Evolutionary conservation across 2,113 vertebrate genomes (phyloP).

Genomic region (Poecilia latipinna): DNA sequence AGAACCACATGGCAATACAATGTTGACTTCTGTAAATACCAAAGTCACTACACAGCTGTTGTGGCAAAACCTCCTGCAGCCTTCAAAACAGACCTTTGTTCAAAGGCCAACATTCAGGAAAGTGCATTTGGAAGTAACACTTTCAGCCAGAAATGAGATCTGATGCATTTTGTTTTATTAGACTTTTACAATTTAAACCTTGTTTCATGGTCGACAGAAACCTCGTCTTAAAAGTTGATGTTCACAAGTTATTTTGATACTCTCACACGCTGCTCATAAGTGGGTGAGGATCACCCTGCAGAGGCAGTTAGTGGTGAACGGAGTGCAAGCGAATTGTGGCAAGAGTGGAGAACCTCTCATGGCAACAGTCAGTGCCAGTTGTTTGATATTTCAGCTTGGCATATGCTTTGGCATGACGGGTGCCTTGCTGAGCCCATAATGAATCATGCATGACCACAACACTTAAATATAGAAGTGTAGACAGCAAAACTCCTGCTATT

Average conservation of each 20-base stretch:
- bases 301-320: conserved; percentile 17
- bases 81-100: conserved; percentile 1
- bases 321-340: conserved; percentile 17
- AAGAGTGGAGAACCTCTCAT: conserved; percentile 41
- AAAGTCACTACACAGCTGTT: conserved; percentile 36
- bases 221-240: background rate
- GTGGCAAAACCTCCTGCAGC: conserved; percentile 10
- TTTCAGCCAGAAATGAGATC: background rate
- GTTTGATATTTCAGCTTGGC: conserved; percentile 65
- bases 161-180: background rate
- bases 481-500: conserved; percentile 50
- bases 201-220: background rate
- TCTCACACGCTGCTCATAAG: conserved; percentile 25
- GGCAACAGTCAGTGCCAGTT: conserved; percentile 54
- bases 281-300: conserved; percentile 39
- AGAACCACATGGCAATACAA: conserved; percentile 46
- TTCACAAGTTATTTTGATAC: conserved; percentile 17
- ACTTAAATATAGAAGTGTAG: conserved; percentile 63
- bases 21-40: conserved; percentile 29
- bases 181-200: background rate
- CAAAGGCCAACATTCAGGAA: background rate
- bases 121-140: background rate
- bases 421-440: conserved; percentile 58
- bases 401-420: conserved; percentile 52
- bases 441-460: conserved; percentile 65